Conservation (phyloP, 2,888 invertebrate genomes). For the Gastracanthus pulcherrimus region DNA sequence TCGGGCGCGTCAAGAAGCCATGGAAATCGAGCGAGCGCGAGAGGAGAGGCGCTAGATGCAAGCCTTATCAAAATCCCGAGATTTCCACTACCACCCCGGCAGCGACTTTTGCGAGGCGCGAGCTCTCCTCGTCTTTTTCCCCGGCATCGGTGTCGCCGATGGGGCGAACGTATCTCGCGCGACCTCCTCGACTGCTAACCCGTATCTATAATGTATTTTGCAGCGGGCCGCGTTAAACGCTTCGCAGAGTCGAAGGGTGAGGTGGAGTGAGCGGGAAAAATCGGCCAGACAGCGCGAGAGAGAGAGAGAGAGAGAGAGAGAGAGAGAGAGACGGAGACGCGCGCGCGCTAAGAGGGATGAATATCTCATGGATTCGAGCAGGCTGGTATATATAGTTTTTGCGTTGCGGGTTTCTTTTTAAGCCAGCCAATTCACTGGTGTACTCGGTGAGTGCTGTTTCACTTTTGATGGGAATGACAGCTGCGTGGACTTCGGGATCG, state of each 20-base stretch:
- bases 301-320: neutral
- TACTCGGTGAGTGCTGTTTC: too few species aligned
- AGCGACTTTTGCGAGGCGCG: conserved; percentile 14
- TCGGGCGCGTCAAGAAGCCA: conserved; percentile 23
- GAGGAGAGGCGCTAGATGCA: neutral
- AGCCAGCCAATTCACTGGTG: too few species aligned
- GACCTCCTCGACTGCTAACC: conserved; percentile 9
- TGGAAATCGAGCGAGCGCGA: conserved; percentile 12
- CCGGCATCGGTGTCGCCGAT: conserved; percentile 1
- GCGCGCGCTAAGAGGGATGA: neutral
- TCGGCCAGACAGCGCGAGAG: neutral
- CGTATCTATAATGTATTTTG: conserved; percentile 43
- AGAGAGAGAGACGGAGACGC: neutral
- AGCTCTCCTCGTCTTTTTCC: neutral
- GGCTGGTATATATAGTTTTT: too few species aligned
- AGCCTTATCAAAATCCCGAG: conserved; percentile 54
- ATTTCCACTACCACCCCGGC: conserved; percentile 35
- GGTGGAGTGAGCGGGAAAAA: neutral
- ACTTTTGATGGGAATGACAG: too few species aligned
- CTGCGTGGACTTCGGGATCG: too few species aligned
- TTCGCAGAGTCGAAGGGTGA: neutral
- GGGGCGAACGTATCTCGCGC: neutral
- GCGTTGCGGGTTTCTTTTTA: too few species aligned
- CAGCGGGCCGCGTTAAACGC: neutral
- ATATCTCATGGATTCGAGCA: conserved; percentile 25